Conservation (phyloP, 1,140 invertebrate genomes). For the Diachasma alloeum region DNA sequence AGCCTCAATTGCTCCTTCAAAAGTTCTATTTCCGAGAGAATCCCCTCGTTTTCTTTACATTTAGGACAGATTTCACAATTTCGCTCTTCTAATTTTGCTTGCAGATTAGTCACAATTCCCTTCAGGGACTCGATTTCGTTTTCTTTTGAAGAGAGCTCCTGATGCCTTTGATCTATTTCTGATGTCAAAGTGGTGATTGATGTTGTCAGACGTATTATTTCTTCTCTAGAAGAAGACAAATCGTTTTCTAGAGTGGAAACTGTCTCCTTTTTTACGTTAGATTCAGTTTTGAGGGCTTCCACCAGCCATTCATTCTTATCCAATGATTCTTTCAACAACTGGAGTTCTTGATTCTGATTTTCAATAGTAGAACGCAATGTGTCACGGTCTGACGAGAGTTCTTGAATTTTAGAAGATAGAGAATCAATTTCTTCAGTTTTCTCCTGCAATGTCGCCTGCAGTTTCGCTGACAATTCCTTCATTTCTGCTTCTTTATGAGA, state of each 20-base stretch:
- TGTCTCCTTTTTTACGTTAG: neutral
- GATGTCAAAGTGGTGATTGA: neutral
- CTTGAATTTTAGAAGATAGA: constrained; percentile 1
- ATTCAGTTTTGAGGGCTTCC: constrained; percentile 29
- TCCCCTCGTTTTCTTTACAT: constrained; percentile 9
- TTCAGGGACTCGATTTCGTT: constrained; percentile 42
- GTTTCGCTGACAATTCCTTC: constrained; percentile 44
- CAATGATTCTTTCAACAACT: constrained; percentile 34
- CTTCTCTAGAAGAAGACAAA: neutral
- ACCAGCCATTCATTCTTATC: constrained; percentile 38
- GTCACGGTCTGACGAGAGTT: neutral
- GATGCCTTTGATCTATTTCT: constrained; percentile 33
- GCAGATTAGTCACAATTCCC: constrained; percentile 24
- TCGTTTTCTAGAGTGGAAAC: neutral
- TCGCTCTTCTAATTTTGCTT: constrained; percentile 22
- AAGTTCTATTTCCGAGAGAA: constrained; percentile 33
- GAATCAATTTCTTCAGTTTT: constrained; percentile 9
- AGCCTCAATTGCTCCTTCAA: constrained; percentile 44
- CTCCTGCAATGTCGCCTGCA: constrained; percentile 55
- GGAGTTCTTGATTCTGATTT: constrained; percentile 21
- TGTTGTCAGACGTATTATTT: neutral
- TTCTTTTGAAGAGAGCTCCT: constrained; percentile 15
- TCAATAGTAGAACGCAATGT: neutral
- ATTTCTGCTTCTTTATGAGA: constrained; percentile 10
- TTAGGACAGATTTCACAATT: constrained; percentile 30